phyloP scores from a whole-genome alignment of 2,888 invertebrate species.

The Buathra laborator region DNA sequence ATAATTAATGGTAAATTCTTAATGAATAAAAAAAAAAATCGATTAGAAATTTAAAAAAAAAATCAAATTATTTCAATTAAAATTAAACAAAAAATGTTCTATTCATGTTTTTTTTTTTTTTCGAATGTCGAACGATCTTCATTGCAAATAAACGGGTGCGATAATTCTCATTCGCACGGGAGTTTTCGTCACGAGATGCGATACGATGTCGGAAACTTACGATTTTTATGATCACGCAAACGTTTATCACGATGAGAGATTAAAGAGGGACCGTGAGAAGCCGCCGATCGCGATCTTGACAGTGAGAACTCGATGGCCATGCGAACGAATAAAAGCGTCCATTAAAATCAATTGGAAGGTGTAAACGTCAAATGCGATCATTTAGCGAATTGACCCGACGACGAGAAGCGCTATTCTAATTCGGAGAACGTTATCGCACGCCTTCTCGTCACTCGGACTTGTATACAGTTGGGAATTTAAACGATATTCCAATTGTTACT shows the following conservation, averaged over 20 bases:
- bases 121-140: too few species aligned
- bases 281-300: slow-evolving; percentile 30
- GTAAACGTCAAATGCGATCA: slow-evolving; percentile 82
- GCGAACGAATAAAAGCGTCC: slow-evolving; percentile 73
- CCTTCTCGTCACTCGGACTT: slow-evolving; percentile 42
- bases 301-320: background rate
- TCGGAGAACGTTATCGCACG: slow-evolving; percentile 52
- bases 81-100: too few species aligned
- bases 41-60: too few species aligned
- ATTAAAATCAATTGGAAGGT: slow-evolving; percentile 84
- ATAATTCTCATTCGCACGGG: background rate
- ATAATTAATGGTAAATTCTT: too few species aligned
- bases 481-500: slow-evolving; percentile 16
- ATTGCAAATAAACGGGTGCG: background rate
- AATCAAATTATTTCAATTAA: too few species aligned
- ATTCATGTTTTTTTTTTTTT: too few species aligned
- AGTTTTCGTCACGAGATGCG: background rate
- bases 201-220: background rate
- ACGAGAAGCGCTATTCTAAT: slow-evolving; percentile 63
- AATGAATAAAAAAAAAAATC: too few species aligned
- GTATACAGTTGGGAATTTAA: background rate
- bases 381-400: slow-evolving; percentile 80
- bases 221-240: slow-evolving; percentile 31
- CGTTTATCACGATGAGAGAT: background rate
- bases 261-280: slow-evolving; percentile 42